phyloP scores from a whole-genome alignment of 2,113 vertebrate species.

The Labeo catla region DNA sequence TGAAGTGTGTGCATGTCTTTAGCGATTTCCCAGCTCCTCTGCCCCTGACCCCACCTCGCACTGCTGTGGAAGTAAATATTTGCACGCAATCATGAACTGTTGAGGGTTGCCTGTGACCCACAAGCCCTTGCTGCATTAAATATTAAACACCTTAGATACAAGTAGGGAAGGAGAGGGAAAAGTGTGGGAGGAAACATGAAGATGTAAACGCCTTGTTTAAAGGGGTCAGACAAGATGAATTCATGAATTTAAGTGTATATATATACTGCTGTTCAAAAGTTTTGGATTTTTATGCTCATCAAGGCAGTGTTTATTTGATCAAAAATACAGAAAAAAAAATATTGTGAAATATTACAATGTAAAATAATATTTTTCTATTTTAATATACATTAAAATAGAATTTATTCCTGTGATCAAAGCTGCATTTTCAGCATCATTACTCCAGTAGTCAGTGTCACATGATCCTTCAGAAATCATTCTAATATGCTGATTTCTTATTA shows the following conservation, averaged over 20 bases:
- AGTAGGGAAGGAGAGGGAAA: constrained; percentile 53
- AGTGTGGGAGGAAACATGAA: neutral
- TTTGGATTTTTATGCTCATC: neutral
- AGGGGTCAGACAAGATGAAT: neutral
- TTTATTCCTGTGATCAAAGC: too few relatives aligned
- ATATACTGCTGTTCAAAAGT: neutral
- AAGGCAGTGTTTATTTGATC: neutral
- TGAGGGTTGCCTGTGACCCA: constrained; percentile 78
- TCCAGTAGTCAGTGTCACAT: too few relatives aligned
- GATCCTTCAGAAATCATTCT: too few relatives aligned
- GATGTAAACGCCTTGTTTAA: constrained; percentile 5
- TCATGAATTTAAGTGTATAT: neutral
- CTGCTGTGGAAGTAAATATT: constrained; percentile 87
- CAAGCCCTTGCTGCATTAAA: constrained; percentile 87
- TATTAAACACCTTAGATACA: constrained; percentile 80
- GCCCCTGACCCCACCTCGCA: constrained; percentile 68
- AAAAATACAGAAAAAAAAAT: neutral
- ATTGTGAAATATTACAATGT: too few relatives aligned
- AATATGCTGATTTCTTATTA: too few relatives aligned
- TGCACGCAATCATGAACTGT: constrained; percentile 84
- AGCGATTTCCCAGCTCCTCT: constrained; percentile 43
- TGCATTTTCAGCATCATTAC: too few relatives aligned
- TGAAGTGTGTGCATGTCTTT: constrained; percentile 37
- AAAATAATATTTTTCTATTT: too few relatives aligned
- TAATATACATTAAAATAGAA: too few relatives aligned